A percentile compares a stretch with the other conserved stretches of the same genome.
Conservation (phyloP, 2,797 vertebrate species). For the Ctenopoma multispine region DNA sequence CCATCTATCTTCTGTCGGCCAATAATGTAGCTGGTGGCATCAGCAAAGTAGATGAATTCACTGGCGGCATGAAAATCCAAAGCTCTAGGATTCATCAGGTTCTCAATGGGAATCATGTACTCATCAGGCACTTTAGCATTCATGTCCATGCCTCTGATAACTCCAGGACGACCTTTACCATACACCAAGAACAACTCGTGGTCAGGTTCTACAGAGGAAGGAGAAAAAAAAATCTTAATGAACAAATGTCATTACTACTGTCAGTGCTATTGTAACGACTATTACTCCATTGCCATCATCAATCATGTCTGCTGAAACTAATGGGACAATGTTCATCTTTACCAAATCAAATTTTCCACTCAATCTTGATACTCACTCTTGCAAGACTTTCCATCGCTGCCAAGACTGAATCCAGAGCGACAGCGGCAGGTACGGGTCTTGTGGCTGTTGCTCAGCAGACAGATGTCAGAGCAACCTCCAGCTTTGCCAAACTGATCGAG, state of each 20-base stretch:
- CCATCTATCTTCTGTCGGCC: conserved; percentile 98
- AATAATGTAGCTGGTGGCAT: conserved; percentile 96
- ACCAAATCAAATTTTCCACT: neutral
- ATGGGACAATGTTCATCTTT: neutral
- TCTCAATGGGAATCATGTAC: conserved; percentile 99
- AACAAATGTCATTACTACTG: neutral
- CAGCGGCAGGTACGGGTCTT: conserved; percentile 97
- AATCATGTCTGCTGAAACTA: conserved; percentile 1
- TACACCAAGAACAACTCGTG: conserved; percentile 97
- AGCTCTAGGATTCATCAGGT: conserved; percentile 97
- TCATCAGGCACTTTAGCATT: conserved; percentile 94
- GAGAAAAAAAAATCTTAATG: neutral
- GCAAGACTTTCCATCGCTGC: conserved; percentile 97
- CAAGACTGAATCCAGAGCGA: conserved; percentile 95
- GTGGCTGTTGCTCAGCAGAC: conserved; percentile 95
- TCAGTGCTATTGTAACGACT: neutral
- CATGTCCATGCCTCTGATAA: conserved; percentile 98
- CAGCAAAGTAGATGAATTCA: conserved; percentile 96
- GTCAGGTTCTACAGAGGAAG: conserved; percentile 88
- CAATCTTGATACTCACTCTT: conserved; percentile 90
- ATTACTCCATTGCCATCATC: neutral
- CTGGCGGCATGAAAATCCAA: conserved; percentile 95
- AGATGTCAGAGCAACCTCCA: conserved; percentile 96
- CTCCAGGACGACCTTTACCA: conserved; percentile 94
- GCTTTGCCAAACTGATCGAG: conserved; percentile 93